Conservation (phyloP, 2,113 vertebrate genomes). For the Sylvicapra grimmia region DNA sequence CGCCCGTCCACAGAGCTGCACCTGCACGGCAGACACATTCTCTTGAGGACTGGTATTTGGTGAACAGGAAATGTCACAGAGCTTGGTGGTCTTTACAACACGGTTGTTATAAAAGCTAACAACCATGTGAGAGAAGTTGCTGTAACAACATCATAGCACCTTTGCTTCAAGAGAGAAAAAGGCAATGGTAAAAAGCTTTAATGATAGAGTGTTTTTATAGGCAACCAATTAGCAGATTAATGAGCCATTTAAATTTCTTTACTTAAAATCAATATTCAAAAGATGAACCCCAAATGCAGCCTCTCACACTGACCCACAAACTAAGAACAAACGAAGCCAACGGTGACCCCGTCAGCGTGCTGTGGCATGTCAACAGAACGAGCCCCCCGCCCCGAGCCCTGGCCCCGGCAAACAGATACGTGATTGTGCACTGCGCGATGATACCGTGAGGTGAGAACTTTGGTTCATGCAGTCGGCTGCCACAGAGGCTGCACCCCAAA, state of each 20-base stretch:
- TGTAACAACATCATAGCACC: conserved; percentile 54
- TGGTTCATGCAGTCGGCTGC: conserved; percentile 89
- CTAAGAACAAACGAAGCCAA: conserved; percentile 69
- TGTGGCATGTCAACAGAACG: conserved; percentile 64
- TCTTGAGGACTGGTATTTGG: conserved; percentile 5
- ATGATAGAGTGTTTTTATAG: conserved; percentile 72
- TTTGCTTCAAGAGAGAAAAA: conserved; percentile 57
- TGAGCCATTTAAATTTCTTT: conserved; percentile 67
- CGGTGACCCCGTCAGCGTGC: conserved; percentile 76
- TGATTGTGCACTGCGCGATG: conserved; percentile 86
- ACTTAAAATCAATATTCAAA: conserved; percentile 74
- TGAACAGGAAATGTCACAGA: conserved; percentile 22
- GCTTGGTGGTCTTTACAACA: conserved; percentile 17
- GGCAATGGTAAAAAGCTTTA: conserved; percentile 67
- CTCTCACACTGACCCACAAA: conserved; percentile 64
- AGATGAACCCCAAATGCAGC: conserved; percentile 59
- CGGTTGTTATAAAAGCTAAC: conserved; percentile 21
- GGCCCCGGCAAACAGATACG: conserved; percentile 72
- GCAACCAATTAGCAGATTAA: conserved; percentile 68
- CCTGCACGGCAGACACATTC: not conserved
- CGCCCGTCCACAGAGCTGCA: not conserved
- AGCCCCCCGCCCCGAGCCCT: conserved; percentile 61
- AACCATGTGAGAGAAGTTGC: conserved; percentile 19
- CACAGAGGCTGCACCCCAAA: conserved; percentile 67
- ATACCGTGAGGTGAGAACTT: conserved; percentile 81